Evolutionary conservation across 2,888 invertebrate genomes (phyloP), one percentile per base, ranked within the genome.

Genomic region (Nebria salina): DNA sequence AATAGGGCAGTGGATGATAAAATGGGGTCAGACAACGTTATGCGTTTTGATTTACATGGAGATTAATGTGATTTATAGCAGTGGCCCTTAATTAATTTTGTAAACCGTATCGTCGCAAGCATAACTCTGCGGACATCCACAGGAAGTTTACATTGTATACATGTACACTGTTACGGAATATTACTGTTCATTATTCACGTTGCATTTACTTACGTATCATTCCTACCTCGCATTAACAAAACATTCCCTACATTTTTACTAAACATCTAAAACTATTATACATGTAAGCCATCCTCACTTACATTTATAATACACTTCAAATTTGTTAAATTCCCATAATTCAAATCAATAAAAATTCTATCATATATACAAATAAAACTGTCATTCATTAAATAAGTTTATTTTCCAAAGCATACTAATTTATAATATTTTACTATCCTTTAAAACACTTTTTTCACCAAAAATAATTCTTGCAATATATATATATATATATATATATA

Each of bases 81-180:
- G 64, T 80, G 80, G 80, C 75, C 80, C 80, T 80, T 80, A 80
- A 80, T 80, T 80, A 80, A 80, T 80, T 80, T 80, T 80, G 80
- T 80, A 80, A 80, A 80, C 75, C 75, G 80, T 80, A 80, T 80
- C 80, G 80, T 80, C 80, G 75, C 75, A 34, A 54, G 74, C 79
- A 79, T 79, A 80, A 80, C 75, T 75, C 75, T 75, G 75, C 70
- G 75, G 75, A 80, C 75, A 75, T 70, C 72, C 80, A 75, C 80
- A 66, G 80, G 80, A 80, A 80, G 75, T 80, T 80, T 75, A 80
- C 80, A 80, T 80, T 80, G 79, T 79, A 79, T 75, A 72, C 65
- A 79, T 79, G 54, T 75, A 79, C 74, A 75, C 79, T 68, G 75
- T 72, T 70, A 54, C 54, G 54, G 54, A 54, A 80, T 80, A 75